These are phyloP conservation scores for Otocyon megalotis DNA, from an alignment of 2,113 vertebrate species.

Conservation along the genomic window DNA sequence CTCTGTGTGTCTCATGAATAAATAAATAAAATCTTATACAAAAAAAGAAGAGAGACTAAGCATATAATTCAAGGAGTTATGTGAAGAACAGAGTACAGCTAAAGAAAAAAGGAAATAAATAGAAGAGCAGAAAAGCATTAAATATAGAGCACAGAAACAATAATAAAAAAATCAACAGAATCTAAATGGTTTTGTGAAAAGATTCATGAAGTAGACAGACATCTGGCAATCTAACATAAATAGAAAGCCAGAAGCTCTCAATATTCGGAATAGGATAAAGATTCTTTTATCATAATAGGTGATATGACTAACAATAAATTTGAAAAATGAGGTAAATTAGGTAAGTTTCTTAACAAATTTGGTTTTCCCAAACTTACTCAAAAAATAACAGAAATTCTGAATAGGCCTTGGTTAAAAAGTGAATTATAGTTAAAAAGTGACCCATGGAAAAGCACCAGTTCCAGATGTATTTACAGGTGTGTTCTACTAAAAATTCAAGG, in stretches of 20 bases:
- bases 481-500: conserved; percentile 17
- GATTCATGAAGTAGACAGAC: background rate
- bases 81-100: background rate
- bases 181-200: background rate
- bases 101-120: background rate
- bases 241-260: background rate
- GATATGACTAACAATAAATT: background rate
- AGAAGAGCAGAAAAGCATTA: background rate
- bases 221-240: background rate
- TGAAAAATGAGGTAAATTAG: conserved; percentile 12
- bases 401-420: background rate
- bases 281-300: background rate
- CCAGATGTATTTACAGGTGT: background rate
- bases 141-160: background rate
- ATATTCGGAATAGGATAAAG: background rate
- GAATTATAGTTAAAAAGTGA: conserved; percentile 24
- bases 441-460: background rate
- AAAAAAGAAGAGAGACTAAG: background rate
- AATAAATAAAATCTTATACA: no score
- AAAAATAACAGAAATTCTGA: conserved; percentile 55
- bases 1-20: no score
- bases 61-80: conserved; percentile 1
- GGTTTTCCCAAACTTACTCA: background rate
- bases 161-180: background rate
- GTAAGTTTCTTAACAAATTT: conserved; percentile 7